Base-by-base conservation (phyloP, 2,888 invertebrate genomes). In the Apomyelois bistriatella region DNA sequence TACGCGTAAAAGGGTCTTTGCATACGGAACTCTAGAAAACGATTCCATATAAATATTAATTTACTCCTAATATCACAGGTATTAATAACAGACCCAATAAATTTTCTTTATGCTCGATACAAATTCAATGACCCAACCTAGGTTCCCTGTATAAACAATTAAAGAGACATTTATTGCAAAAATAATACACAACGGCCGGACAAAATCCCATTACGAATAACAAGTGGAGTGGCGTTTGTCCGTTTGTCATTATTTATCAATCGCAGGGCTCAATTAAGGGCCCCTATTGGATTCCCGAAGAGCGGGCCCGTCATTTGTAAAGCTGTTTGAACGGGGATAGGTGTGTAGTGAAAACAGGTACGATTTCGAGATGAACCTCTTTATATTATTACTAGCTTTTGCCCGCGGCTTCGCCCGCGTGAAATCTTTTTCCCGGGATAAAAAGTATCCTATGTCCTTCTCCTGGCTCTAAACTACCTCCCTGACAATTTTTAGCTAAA, bases 161-260 rank as follows among this genome's bases (percentile, higher is more conserved):
- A 52, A 52, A 43, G 35, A 22, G 52, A 52, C 52, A 37, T 52
- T 52, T 52, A 52, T 43, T 52, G 52, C 42, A 22, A 35, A 17
- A 50, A 55, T 56, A 48, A 53, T 53, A 56, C 52, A 49, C 49
- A 41, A 35, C 53, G 47, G 32, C 12, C 41, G 54, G 15, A 42
- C 22, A 43, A 48, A 47, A 40, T 53, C 57, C 63, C 58, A 64
- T 66, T 65, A 62, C 16, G 55, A 56, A 52, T 59, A 61, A 65
- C 68, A 62, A 63, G 59, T 57, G 65, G 59, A 49, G 55, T 37
- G 53, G 49, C 48, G 50, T 55, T 53, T 51, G 60, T 57, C 59
- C 53, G 59, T 58, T 69, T 58, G 64, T 66, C 70, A 61, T 68
- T 72, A 69, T 71, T 70, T 66, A 67, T 68, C 69, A 61, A 64